Evolutionary conservation across 2,113 vertebrate genomes (phyloP), one percentile per base, ranked within the genome.

Genomic region (Pseudorhombus dupliciocellatus): DNA sequence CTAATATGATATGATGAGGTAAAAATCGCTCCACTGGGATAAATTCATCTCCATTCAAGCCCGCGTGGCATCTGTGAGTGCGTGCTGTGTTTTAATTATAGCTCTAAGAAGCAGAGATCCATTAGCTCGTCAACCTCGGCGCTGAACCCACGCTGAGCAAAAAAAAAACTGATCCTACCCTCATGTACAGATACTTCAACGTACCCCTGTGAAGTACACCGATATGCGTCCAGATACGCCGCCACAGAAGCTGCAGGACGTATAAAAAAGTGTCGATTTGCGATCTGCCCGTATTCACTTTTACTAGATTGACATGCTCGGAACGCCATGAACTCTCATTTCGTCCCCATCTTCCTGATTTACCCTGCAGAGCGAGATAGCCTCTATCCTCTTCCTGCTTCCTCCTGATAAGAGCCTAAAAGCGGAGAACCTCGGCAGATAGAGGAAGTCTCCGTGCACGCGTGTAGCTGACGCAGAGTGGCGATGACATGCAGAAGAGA

Each of bases 331-430:
- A 75, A 63, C 25, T 83, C 21, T 28, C 59, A 69, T 83, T 82
- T 78, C 61, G 77, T 22, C 52, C 22, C 46, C 53, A n/a, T 81
- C 53, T 25, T 20, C 56, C 65, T 68, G 68, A 54, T 87, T 74
- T 68, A 59, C 15, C 64, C 70, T 64, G 53, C 2, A 8, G 61
- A 34, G 26, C 25, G 56, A 82, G 75, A 86, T 70, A 72, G 73
- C 63, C 64, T 73, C 61, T 80, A 70, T 80, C 66, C 48, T 67
- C 56, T 88, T 85, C 80, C 87, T 84, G 67, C 59, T 88, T 85
- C 88, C 77, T 66, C 44, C 60, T 52, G 72, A 88, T 85, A 84
- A 88, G 82, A 25, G 16, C 12, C 52, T 21, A 68, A 61, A 81
- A 73, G 46, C 4, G 26, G 60, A 75, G 42, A 72, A 30, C 57